Percentiles rank a stretch among this genome's conserved stretches.
Evolutionary conservation across 1,140 invertebrate genomes (phyloP).

Genomic region (Atta cephalotes): DNA sequence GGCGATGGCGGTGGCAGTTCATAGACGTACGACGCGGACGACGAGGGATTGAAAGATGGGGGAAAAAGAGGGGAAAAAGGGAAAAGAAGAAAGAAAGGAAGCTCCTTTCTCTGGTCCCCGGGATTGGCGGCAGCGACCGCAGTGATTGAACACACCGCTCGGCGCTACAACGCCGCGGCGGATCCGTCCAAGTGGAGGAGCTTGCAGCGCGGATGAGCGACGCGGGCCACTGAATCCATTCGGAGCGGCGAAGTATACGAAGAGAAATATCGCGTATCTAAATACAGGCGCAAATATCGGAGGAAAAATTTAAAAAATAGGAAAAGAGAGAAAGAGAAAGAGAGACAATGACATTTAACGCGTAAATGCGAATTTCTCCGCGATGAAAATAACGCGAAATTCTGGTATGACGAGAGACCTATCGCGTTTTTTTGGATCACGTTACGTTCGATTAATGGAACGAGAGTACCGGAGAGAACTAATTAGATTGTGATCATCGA

Average conservation of each 20-base stretch:
- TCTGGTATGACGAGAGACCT: background rate
- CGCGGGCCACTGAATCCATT: background rate
- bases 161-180: background rate
- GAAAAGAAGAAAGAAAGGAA: background rate
- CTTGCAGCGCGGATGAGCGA: background rate
- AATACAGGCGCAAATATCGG: background rate
- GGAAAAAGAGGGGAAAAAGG: background rate
- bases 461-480: background rate
- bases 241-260: background rate
- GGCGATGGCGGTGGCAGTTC: conserved; percentile 18
- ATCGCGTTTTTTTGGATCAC: background rate
- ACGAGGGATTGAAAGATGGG: conserved; percentile 17
- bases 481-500: background rate
- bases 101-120: background rate
- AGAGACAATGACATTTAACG: background rate
- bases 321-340: background rate
- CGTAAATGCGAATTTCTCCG: background rate
- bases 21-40: conserved; percentile 38
- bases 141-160: background rate
- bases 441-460: background rate
- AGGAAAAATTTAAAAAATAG: background rate
- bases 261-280: background rate
- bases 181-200: background rate
- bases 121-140: background rate
- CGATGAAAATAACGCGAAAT: background rate